Evolutionary conservation across 2,888 invertebrate species (phyloP).

Genomic region (Drosophila putrida): DNA sequence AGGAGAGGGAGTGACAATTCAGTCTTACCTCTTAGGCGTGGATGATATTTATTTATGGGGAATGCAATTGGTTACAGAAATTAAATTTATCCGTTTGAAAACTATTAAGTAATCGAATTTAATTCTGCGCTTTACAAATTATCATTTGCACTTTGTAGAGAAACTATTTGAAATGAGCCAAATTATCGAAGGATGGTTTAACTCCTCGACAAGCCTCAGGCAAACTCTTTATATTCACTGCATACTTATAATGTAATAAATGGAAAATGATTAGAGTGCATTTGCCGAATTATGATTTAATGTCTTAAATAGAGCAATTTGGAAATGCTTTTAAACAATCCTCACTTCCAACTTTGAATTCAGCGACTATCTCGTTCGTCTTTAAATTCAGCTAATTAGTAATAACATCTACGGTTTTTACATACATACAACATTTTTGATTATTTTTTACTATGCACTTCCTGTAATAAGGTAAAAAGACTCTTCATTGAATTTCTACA

Average conservation of each 20-base stretch:
- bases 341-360: no score
- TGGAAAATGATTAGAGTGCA: no score
- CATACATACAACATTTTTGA: not conserved
- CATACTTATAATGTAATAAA: no score
- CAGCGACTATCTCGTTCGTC: no score
- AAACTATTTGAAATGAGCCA: slow-evolving; percentile 25
- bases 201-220: not conserved
- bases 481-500: slow-evolving; percentile 18
- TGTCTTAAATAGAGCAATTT: no score
- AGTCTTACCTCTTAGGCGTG: not conserved
- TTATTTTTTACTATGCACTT: not conserved
- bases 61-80: slow-evolving; percentile 22
- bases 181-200: not conserved
- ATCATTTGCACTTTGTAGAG: slow-evolving; percentile 39
- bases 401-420: not conserved
- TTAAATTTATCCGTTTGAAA: slow-evolving; percentile 33
- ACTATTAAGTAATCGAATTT: slow-evolving; percentile 55
- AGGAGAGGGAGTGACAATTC: no score
- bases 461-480: slow-evolving; percentile 5
- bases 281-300: no score
- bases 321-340: no score
- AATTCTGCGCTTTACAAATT: slow-evolving; percentile 62
- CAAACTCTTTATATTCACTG: not conserved
- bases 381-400: slow-evolving; percentile 6
- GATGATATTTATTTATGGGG: not conserved